phyloP scores from a whole-genome alignment of 2,797 vertebrate genomes.

The Novumbra hubbsi region DNA sequence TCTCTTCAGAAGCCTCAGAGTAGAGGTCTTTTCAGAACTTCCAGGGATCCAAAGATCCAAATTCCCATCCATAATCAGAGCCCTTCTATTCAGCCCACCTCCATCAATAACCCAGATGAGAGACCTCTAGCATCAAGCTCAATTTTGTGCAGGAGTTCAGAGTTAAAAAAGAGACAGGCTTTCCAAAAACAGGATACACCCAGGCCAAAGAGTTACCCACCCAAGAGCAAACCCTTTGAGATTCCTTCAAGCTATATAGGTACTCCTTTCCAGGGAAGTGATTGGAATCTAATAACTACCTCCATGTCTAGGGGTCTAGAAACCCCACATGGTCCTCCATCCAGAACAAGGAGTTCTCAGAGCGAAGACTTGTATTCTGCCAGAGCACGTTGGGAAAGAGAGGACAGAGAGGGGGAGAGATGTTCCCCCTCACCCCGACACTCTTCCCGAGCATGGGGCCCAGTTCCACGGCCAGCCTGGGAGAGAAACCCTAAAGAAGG shows the following conservation, averaged over 20 bases:
- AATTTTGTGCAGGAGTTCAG: background rate
- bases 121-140: background rate
- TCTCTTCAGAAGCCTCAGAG: background rate
- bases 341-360: background rate
- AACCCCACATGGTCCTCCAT: background rate
- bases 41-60: background rate
- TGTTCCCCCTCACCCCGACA: background rate
- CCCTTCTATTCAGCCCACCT: background rate
- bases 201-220: slow-evolving; percentile 7
- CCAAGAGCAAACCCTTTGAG: background rate
- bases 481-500: background rate
- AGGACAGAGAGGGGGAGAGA: background rate
- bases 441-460: background rate
- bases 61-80: background rate
- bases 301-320: background rate
- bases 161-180: background rate
- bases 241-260: background rate
- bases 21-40: background rate
- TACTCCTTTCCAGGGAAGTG: background rate
- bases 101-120: background rate
- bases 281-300: background rate
- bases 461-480: background rate
- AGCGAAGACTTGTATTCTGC: background rate
- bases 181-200: slow-evolving; percentile 22
- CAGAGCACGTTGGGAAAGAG: background rate